These are phyloP conservation scores for Poeciliopsis occidentalis DNA, from an alignment of 2,113 vertebrate species.

Conservation along the genomic window DNA sequence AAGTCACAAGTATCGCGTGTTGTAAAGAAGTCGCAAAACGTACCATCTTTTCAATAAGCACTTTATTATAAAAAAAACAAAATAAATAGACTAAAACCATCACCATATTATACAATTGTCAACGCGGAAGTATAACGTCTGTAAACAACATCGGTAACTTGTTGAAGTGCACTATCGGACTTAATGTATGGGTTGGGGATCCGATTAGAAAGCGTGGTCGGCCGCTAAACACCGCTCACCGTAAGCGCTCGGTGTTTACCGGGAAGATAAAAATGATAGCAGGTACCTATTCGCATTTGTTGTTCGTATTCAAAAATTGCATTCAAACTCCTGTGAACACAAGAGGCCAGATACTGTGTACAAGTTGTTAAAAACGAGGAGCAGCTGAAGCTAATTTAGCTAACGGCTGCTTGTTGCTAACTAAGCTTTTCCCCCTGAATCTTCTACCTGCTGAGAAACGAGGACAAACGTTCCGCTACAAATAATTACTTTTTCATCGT, in stretches of 20 bases:
- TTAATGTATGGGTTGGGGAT: slow-evolving; percentile 17
- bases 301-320: neutral
- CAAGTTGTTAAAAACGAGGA: slow-evolving; percentile 45
- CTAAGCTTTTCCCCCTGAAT: slow-evolving; percentile 49
- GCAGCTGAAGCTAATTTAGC: slow-evolving; percentile 58
- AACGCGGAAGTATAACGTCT: neutral
- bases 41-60: neutral
- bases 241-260: neutral
- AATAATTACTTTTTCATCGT: neutral
- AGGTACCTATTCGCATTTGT: neutral
- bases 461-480: slow-evolving; percentile 6
- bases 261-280: neutral
- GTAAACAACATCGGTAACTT: neutral
- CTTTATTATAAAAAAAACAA: neutral
- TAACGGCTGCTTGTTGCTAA: slow-evolving; percentile 63
- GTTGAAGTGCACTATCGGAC: neutral
- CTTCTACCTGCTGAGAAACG: slow-evolving; percentile 35
- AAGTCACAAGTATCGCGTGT: no score
- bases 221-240: slow-evolving; percentile 15
- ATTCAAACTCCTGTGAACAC: neutral
- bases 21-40: no score
- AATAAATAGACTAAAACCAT: no score
- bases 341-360: neutral
- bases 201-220: slow-evolving; percentile 56
- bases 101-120: neutral